Percentiles rank a stretch among this genome's conserved stretches.
phyloP scores from a whole-genome alignment of 2,113 vertebrate species.

The Saimiri boliviensis region DNA sequence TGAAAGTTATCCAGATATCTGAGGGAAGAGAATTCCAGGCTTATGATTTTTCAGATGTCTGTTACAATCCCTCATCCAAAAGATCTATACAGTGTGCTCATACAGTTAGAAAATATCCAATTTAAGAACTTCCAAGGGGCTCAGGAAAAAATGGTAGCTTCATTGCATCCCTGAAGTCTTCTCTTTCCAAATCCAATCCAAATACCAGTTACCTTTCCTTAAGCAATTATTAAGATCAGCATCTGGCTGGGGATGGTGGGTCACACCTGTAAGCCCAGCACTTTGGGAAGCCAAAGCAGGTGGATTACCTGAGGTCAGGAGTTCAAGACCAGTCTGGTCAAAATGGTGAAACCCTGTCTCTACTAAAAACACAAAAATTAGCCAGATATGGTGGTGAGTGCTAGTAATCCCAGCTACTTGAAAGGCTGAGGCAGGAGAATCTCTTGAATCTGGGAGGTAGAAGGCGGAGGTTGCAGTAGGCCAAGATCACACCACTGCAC shows the following conservation, averaged over 20 bases:
- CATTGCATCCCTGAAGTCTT: neutral
- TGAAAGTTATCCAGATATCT: neutral
- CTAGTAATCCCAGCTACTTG: no score
- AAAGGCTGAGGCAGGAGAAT: no score
- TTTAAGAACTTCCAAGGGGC: neutral
- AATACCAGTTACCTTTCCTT: conserved; percentile 6
- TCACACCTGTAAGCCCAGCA: no score
- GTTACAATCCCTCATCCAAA: neutral
- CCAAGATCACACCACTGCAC: no score
- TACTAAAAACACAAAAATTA: no score
- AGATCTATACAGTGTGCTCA: neutral
- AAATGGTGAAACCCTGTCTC: no score
- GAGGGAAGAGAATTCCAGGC: neutral
- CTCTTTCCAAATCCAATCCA: neutral
- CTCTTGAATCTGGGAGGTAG: no score
- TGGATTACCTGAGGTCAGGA: no score
- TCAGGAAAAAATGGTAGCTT: conserved; percentile 1
- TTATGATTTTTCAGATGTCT: neutral
- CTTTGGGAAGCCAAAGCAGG: no score
- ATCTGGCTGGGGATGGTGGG: neutral
- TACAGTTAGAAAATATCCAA: neutral
- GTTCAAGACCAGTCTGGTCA: no score
- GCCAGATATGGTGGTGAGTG: no score
- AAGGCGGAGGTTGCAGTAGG: no score
- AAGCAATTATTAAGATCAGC: neutral